Evolutionary conservation across 2,888 invertebrate genomes (phyloP), one percentile per base, ranked within the genome.

Genomic region (Laspeyria flexula): DNA sequence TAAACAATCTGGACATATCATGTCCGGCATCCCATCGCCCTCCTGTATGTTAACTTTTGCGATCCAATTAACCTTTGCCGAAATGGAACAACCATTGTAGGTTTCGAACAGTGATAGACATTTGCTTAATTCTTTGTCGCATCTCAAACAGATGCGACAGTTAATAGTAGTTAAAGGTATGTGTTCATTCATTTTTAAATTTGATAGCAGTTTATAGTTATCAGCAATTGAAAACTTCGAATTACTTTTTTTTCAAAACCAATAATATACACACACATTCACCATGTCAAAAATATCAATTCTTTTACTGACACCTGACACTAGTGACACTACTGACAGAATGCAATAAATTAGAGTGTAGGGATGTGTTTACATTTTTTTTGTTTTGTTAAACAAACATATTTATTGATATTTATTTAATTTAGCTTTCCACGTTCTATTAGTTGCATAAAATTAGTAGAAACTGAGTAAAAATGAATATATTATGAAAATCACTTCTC

Each of bases 1-100:
- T 10, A 87, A 74, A 58, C 91, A 91, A 6, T 67, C 63, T 0
- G 73, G 69, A 56, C 91, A 91, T 60, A 91, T 89, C 55, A 59
- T 76, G 21, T 77, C 70, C 0, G 91, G 90, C n/a, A 87, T 70
- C 0, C 83, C 83, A 55, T 90, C 90, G 4, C 71, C 74, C 55
- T 75, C 40, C 27, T 63, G 71, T 44, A 91, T 87, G 31, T 77
- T 65, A 3, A 91, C 66, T 29, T 81, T 79, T 1, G 88, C 75
- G 39, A 91, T 63, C 6, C 71, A 70, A 49, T 79, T 80, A 13
- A 91, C 82, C 58, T 82, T 80, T 35, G 86, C 82, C 18, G 70
- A 78, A 50, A 90, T 66, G 1, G 74, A 55, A 41, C 55, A 70
- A 59, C 76, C 69, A 53, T 85, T 84, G 48, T 79, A 83, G 55